These are phyloP conservation scores for Pantala flavescens DNA, from an alignment of 1,140 invertebrate genomes.

Conservation along the genomic window DNA sequence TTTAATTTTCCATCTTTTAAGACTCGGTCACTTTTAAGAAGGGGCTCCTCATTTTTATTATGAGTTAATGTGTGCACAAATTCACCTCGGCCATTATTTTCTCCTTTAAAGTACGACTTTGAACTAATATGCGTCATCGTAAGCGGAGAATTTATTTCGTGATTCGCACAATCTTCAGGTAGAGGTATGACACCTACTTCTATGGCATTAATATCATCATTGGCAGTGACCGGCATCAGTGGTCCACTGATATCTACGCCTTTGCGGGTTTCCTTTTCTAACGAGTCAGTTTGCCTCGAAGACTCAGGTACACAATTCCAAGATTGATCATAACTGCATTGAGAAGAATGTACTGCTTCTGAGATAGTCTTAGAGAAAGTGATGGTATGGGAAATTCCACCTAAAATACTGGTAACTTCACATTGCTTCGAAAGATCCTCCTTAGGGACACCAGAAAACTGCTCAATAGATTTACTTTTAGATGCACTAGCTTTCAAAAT, in stretches of 20 bases:
- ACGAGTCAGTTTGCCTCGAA: not conserved
- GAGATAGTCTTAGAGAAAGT: not conserved
- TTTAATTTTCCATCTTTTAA: too few relatives aligned
- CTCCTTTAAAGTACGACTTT: too few relatives aligned
- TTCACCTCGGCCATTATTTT: too few relatives aligned
- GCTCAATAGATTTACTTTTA: conserved; percentile 7
- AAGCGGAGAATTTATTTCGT: not conserved
- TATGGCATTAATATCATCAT: conserved; percentile 14
- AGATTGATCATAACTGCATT: not conserved
- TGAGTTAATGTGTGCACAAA: too few relatives aligned
- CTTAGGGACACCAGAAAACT: not conserved
- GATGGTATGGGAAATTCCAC: not conserved
- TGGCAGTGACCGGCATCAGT: not conserved
- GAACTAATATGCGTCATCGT: too few relatives aligned
- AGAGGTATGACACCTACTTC: not conserved
- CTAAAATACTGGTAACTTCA: not conserved
- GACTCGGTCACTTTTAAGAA: too few relatives aligned
- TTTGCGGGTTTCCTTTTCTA: not conserved
- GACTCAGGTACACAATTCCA: not conserved
- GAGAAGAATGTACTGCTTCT: not conserved
- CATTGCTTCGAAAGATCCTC: not conserved
- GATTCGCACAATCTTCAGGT: not conserved
- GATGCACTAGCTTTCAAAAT: not conserved
- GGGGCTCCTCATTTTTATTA: too few relatives aligned
- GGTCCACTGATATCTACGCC: not conserved